Conservation (phyloP, 1,140 invertebrate genomes). For the Cydia splendana region DNA sequence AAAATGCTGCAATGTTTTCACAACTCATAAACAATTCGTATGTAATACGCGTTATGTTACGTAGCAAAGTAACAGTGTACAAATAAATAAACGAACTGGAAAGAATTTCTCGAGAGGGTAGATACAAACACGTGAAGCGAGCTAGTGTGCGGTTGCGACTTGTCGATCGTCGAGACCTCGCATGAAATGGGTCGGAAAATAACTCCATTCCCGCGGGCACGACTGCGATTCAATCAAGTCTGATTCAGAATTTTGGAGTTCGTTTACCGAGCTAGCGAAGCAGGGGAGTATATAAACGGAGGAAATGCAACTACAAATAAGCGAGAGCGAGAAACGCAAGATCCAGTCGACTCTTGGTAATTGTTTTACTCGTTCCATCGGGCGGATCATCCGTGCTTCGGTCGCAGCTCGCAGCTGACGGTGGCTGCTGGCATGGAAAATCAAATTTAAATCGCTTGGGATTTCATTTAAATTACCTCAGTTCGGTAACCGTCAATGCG, state of each 20-base stretch:
- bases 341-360: slow-evolving; percentile 39
- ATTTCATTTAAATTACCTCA: slow-evolving; percentile 21
- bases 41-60: slow-evolving; percentile 44
- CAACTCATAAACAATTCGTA: slow-evolving; percentile 43
- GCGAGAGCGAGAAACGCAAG: slow-evolving; percentile 44
- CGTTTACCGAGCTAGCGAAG: slow-evolving; percentile 63
- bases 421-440: slow-evolving; percentile 23
- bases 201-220: slow-evolving; percentile 68
- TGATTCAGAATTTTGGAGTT: slow-evolving; percentile 76
- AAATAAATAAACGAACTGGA: slow-evolving; percentile 73
- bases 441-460: slow-evolving; percentile 12
- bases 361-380: slow-evolving; percentile 53
- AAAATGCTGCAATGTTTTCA: slow-evolving; percentile 28
- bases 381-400: slow-evolving; percentile 30
- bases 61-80: slow-evolving; percentile 47
- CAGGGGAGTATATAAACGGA: slow-evolving; percentile 44
- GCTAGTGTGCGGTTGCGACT: slow-evolving; percentile 50
- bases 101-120: slow-evolving; percentile 67
- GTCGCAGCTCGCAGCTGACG: slow-evolving; percentile 25
- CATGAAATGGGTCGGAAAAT: slow-evolving; percentile 75
- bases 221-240: slow-evolving; percentile 73
- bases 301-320: slow-evolving; percentile 57
- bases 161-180: slow-evolving; percentile 59
- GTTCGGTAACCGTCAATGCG: background rate
- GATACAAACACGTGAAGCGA: slow-evolving; percentile 49